These are phyloP conservation scores for Exocentrus adspersus DNA, from an alignment of 2,888 invertebrate species.

Conservation along the genomic window DNA sequence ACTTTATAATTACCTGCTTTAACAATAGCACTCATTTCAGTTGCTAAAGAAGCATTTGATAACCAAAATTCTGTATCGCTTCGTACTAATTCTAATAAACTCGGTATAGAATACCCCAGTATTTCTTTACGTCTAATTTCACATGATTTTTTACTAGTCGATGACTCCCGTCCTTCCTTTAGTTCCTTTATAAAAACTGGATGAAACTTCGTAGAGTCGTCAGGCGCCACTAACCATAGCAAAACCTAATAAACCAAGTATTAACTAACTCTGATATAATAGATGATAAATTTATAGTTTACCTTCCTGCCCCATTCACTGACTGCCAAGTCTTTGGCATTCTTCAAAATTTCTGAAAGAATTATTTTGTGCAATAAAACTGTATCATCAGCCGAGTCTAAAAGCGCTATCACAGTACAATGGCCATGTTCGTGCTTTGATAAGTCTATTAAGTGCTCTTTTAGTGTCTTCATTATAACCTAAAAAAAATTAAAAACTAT, in stretches of 20 bases:
- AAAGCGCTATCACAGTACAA: slow-evolving; percentile 80
- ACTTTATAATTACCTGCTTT: slow-evolving; percentile 75
- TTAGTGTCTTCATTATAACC: slow-evolving; percentile 87
- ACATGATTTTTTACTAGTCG: slow-evolving; percentile 78
- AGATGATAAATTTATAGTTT: slow-evolving; percentile 42
- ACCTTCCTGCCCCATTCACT: slow-evolving; percentile 89
- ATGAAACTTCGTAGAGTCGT: slow-evolving; percentile 83
- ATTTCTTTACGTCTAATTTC: slow-evolving; percentile 76
- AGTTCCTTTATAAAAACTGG: slow-evolving; percentile 80
- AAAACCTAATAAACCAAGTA: slow-evolving; percentile 71
- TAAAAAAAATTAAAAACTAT: slow-evolving; percentile 54
- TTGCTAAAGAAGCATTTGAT: slow-evolving; percentile 71
- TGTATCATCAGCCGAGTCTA: slow-evolving; percentile 94
- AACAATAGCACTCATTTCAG: slow-evolving; percentile 76
- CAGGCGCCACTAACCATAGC: slow-evolving; percentile 87
- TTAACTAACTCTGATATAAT: too few species aligned
- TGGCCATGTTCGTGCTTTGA: slow-evolving; percentile 90
- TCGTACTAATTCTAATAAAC: slow-evolving; percentile 55
- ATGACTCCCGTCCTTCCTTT: slow-evolving; percentile 77
- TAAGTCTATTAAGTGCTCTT: slow-evolving; percentile 82
- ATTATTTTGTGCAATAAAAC: slow-evolving; percentile 87
- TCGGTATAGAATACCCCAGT: slow-evolving; percentile 62
- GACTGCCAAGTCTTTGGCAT: slow-evolving; percentile 74
- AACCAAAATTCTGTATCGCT: slow-evolving; percentile 76
- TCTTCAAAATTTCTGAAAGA: slow-evolving; percentile 74